Percentiles rank a stretch among this genome's conserved stretches.
These are phyloP conservation scores for Apoda limacodes DNA, from an alignment of 2,888 invertebrate genomes.

Conservation along the genomic window DNA sequence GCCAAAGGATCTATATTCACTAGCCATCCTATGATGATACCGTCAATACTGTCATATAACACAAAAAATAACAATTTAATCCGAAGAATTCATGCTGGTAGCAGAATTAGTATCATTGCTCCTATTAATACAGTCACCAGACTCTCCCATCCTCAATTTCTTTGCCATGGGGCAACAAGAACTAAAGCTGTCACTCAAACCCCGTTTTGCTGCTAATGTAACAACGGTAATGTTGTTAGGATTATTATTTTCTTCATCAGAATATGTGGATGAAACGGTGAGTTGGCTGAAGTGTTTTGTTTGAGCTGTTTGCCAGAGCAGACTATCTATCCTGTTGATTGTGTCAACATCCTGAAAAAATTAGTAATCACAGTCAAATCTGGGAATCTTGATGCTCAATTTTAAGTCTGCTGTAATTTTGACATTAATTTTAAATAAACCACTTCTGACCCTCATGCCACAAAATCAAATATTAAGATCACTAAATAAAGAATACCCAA, in stretches of 20 bases:
- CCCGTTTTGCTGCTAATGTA: conserved; percentile 40
- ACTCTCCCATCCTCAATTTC: conserved; percentile 30
- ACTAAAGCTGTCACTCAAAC: conserved; percentile 36
- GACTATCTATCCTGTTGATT: no score
- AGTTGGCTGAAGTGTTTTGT: conserved; percentile 27
- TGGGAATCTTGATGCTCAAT: no score
- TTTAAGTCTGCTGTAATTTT: no score
- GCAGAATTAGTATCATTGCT: conserved; percentile 41
- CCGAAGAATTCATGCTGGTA: conserved; percentile 36
- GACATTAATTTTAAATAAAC: no score
- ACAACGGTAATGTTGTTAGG: conserved; percentile 29
- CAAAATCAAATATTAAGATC: no score
- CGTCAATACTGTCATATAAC: neutral
- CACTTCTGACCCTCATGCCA: no score
- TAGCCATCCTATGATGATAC: conserved; percentile 16
- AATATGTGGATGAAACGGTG: conserved; percentile 26
- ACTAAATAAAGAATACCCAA: no score
- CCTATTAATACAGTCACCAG: conserved; percentile 19
- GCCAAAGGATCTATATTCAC: no score
- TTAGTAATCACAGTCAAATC: conserved; percentile 3
- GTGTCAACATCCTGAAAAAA: conserved; percentile 40
- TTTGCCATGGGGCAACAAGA: conserved; percentile 50
- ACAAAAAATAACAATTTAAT: conserved; percentile 22
- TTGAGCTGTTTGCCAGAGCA: conserved; percentile 24
- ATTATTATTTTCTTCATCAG: conserved; percentile 40